Evolutionary conservation across 2,797 vertebrate genomes (phyloP), one percentile per base, ranked within the genome.

Genomic region (Sitta carolinensis): DNA sequence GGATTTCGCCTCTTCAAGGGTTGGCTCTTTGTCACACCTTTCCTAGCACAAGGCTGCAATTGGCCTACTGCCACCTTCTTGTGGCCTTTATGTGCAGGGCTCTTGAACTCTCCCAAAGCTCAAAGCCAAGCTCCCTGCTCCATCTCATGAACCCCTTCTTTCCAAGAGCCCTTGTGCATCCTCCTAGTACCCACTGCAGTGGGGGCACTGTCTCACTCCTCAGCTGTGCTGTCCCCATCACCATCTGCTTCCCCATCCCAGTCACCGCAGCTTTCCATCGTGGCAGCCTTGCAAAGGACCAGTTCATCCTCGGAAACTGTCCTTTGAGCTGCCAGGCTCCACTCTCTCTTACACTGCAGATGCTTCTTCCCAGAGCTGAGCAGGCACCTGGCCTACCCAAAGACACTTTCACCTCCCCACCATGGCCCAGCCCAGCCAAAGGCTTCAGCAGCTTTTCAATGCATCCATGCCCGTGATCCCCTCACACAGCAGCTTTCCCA

Each of bases 281-380:
- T 5, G 5, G 57, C 6, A 8, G 43, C 13, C 34, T 67, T 2
- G 1, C 7, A 34, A 63, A 43, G 7, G 20, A 18, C 20, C 52
- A 38, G 18, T 48, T 73, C 32, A 43, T 67, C 43, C 43, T 67
- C 32, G 6, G 10, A 2, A 72, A 38, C 10, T 13, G 18, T 38
- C 13, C 29, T 58, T 58, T 32, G 16, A 52, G 38, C 43, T 48
- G 22, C 13, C 4, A 2, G 36, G 21, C 10, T 74, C 25, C 0
- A 3, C 45, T 59, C 16, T 40, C 1, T 0, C 9, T 40, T 34
- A 38, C 20, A 43, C 38, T 32, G 27, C 3, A 18, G 29, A 10
- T 10, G 10, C 61, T 54, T 73, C 66, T 62, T n/a, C 50, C 57
- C 3, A 4, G n/a, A 72, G 16, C 30, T 40, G 38, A 74, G 42